Conservation (phyloP, 2,797 vertebrate genomes). For the Paratrypauchen microcephalus region DNA sequence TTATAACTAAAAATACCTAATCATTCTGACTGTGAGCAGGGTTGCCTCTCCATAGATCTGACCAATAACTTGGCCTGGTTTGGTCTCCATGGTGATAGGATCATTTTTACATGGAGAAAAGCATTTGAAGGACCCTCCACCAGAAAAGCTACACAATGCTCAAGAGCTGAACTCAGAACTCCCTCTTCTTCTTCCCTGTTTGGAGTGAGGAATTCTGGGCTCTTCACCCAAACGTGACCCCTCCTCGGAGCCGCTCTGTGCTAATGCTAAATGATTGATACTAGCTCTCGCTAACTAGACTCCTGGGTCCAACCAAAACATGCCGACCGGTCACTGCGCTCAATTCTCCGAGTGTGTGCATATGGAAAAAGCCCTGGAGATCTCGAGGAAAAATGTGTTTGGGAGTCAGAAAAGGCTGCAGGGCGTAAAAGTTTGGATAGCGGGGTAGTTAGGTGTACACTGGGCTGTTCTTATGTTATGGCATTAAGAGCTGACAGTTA, state of each 20-base stretch:
- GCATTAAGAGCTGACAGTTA: slow-evolving; percentile 14
- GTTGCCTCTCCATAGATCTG: no score
- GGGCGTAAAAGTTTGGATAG: slow-evolving; percentile 53
- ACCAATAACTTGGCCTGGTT: no score
- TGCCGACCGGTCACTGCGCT: slow-evolving; percentile 37
- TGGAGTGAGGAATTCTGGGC: slow-evolving; percentile 48
- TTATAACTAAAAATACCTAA: no score
- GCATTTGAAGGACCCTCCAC: no score
- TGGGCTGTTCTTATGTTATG: slow-evolving; percentile 10
- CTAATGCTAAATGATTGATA: slow-evolving; percentile 63
- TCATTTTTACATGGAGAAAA: no score
- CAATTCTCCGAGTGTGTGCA: slow-evolving; percentile 18
- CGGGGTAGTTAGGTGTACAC: slow-evolving; percentile 24
- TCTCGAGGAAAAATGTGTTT: slow-evolving; percentile 47
- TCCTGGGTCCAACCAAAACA: slow-evolving; percentile 63
- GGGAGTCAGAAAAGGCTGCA: slow-evolving; percentile 44
- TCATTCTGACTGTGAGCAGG: no score
- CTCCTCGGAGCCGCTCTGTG: slow-evolving; percentile 44
- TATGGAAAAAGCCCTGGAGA: slow-evolving; percentile 56
- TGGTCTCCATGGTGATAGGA: no score
- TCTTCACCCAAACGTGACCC: slow-evolving; percentile 62
- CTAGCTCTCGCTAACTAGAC: slow-evolving; percentile 66
- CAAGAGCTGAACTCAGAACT: slow-evolving; percentile 24
- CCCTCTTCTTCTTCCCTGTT: slow-evolving; percentile 9
- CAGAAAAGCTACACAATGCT: no score